Evolutionary conservation across 2,113 vertebrate genomes (phyloP), one percentile per base, ranked within the genome.

Genomic region (Ciconia maguari): DNA sequence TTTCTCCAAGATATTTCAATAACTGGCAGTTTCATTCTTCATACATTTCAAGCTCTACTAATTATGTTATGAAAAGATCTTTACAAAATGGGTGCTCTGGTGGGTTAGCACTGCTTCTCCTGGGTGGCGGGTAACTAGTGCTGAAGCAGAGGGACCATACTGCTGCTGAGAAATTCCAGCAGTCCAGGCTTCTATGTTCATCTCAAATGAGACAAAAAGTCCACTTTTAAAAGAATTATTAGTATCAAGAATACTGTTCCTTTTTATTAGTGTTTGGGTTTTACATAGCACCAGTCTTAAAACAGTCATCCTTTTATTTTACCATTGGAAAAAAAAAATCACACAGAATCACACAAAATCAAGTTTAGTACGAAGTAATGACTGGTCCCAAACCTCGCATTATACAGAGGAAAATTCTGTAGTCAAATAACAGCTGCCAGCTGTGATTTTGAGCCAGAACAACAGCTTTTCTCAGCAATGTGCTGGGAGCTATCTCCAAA

Each of bases 341-440:
- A 65, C 66, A 60, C 22, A 57, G 44, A 92, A 71, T 83, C 58
- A 81, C 18, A 60, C 20, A 87, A 86, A 92, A 88, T 92, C 55
- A 78, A 80, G 36, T 81, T 92, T 78, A 90, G 15, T 68, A 80
- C 3, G 3, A 81, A 90, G 52, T 80, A 92, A 70, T 55, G 83
- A 77, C 51, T 70, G 32, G 55, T 92, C 79, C 52, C 85, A 94
- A 92, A 71, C 38, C 6, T 93, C 68, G 3, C 81, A 86, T 81
- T 70, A 55, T 62, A 84, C 51, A 81, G 60, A 81, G 42, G 26
- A 75, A 89, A 96, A 83, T 32, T 87, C 52, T 92, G 38, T 26
- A 83, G 88, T 87, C 42, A 86, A 83, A 42, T 58, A 96, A 83
- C 86, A 87, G 79, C 86, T 93, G 86, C 88, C 85, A 96, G 90